Evolutionary conservation across 2,888 invertebrate genomes (phyloP).

Genomic region (Lasioglossum zephyrum): DNA sequence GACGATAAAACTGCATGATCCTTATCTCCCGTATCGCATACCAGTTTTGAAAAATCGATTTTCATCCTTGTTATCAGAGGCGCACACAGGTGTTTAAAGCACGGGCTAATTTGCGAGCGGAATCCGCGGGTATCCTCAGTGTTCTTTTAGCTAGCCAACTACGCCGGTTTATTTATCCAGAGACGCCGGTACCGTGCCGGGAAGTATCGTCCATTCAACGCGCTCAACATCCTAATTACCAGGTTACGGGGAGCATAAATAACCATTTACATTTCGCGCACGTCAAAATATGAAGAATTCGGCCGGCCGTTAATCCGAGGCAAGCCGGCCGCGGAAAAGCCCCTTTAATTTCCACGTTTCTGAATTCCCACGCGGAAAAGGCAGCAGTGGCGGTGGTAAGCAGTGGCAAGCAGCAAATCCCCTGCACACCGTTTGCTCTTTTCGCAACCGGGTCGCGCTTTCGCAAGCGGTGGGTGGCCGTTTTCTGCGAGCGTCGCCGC

Average conservation of each 20-base stretch:
- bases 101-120: background rate
- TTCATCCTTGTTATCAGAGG: background rate
- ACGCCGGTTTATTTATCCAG: background rate
- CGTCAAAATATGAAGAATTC: constrained; percentile 38
- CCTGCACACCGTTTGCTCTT: constrained; percentile 27
- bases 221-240: constrained; percentile 39
- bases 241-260: constrained; percentile 25
- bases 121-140: background rate
- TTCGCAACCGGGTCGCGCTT: constrained; percentile 2
- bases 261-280: constrained; percentile 34
- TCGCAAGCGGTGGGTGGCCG: constrained; percentile 1
- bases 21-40: background rate
- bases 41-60: background rate
- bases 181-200: background rate
- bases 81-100: background rate
- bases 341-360: constrained; percentile 33
- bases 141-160: background rate
- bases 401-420: background rate
- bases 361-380: constrained; percentile 20
- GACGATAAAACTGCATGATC: background rate
- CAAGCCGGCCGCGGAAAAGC: constrained; percentile 12
- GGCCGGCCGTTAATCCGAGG: constrained; percentile 9
- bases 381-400: background rate
- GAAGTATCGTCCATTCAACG: constrained; percentile 35
- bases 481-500: constrained; percentile 18